phyloP scores from a whole-genome alignment of 1,140 invertebrate genomes.

The Drosophila micromelanica region DNA sequence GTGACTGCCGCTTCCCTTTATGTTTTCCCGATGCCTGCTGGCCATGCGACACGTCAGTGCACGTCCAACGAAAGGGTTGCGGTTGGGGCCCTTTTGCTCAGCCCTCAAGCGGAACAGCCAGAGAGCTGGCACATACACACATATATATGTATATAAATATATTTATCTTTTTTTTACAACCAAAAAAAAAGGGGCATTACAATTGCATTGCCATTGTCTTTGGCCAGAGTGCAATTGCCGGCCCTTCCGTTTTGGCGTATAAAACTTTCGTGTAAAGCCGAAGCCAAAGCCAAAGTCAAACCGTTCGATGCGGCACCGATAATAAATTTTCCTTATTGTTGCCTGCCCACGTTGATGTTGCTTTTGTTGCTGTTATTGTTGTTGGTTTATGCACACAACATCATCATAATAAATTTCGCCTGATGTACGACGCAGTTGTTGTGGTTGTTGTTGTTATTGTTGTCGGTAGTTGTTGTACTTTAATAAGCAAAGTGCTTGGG shows the following conservation, averaged over 20 bases:
- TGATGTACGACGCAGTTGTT: conserved; percentile 61
- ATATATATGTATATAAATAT: background rate
- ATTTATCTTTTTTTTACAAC: background rate
- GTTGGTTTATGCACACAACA: conserved; percentile 69
- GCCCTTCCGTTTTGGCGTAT: conserved; percentile 67
- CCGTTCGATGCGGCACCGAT: conserved; percentile 75
- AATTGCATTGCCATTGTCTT: conserved; percentile 71
- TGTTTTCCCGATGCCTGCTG: background rate
- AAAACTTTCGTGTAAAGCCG: conserved; percentile 52
- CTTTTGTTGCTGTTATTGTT: conserved; percentile 46
- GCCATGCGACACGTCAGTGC: conserved; percentile 16
- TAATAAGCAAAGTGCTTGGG: conserved; percentile 80
- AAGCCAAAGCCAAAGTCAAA: conserved; percentile 55
- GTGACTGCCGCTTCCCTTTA: conserved; percentile 21
- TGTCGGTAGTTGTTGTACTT: conserved; percentile 65
- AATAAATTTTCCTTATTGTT: conserved; percentile 82
- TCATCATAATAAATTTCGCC: conserved; percentile 81
- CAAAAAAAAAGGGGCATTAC: conserved; percentile 51
- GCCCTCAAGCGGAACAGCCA: conserved; percentile 34
- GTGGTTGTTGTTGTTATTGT: conserved; percentile 26
- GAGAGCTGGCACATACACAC: background rate
- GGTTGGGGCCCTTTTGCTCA: conserved; percentile 10
- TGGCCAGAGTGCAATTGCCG: conserved; percentile 50
- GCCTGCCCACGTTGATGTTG: conserved; percentile 48
- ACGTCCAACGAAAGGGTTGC: conserved; percentile 3